Percentiles rank a stretch among this genome's conserved stretches.
Conservation (phyloP, 2,888 invertebrate species). For the Azorinus chamasolen region DNA sequence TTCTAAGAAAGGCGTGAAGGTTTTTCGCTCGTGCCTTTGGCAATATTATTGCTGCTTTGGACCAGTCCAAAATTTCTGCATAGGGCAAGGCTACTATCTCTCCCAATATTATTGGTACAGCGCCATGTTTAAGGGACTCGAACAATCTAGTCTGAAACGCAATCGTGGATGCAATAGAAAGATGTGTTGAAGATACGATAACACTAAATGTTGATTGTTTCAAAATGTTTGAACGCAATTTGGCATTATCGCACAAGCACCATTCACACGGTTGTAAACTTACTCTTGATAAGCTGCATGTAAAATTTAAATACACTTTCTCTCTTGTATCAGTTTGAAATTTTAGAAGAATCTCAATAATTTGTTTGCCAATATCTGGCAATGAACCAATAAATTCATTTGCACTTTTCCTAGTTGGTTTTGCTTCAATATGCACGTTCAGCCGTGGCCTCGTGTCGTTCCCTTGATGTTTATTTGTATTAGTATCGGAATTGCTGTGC, state of each 20-base stretch:
- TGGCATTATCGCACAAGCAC: conserved; percentile 92
- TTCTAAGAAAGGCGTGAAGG: conserved; percentile 94
- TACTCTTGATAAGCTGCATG: conserved; percentile 88
- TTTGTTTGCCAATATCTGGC: conserved; percentile 64
- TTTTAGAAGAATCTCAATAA: conserved; percentile 81
- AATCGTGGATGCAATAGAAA: conserved; percentile 88
- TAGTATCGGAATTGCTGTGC: conserved; percentile 29
- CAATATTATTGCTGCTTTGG: conserved; percentile 86
- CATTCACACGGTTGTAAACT: conserved; percentile 87
- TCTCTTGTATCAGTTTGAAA: conserved; percentile 87
- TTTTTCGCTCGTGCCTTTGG: conserved; percentile 90
- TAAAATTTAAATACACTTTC: conserved; percentile 93
- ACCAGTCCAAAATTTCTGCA: conserved; percentile 90
- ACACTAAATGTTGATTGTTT: conserved; percentile 93
- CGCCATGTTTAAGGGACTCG: conserved; percentile 95
- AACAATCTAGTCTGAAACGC: conserved; percentile 91
- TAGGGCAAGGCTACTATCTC: conserved; percentile 92
- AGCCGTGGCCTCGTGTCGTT: conserved; percentile 84
- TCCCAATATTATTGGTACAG: conserved; percentile 95
- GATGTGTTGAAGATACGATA: conserved; percentile 92
- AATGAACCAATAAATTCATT: conserved; percentile 84
- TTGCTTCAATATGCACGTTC: too few species aligned
- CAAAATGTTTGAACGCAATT: conserved; percentile 72
- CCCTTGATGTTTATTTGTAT: conserved; percentile 76
- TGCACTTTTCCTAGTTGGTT: conserved; percentile 89